These are phyloP conservation scores for Pseudomyrmex cubaensis DNA, from an alignment of 1,140 invertebrate genomes.

Conservation along the genomic window DNA sequence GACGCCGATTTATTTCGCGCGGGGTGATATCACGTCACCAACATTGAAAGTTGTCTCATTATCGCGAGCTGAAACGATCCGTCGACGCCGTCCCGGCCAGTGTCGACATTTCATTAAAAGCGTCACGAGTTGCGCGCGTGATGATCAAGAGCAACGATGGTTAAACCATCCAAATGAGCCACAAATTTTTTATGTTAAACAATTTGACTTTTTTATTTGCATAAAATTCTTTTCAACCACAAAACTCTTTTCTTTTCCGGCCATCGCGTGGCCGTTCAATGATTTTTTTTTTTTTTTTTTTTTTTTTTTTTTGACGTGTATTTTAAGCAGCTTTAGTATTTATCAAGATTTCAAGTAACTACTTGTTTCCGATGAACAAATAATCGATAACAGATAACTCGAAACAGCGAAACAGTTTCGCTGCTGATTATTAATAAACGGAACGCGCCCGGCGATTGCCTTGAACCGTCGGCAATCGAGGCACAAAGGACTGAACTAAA, in stretches of 20 bases:
- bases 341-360: too few relatives aligned
- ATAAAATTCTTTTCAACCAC: too few relatives aligned
- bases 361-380: too few relatives aligned
- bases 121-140: too few relatives aligned
- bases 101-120: slow-evolving; percentile 12
- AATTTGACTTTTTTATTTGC: background rate
- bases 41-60: slow-evolving; percentile 58
- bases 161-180: background rate
- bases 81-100: background rate
- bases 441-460: background rate
- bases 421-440: background rate
- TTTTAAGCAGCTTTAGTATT: too few relatives aligned
- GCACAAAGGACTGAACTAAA: slow-evolving; percentile 65
- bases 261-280: too few relatives aligned
- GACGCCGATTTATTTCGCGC: slow-evolving; percentile 59
- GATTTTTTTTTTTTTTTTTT: background rate
- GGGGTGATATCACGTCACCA: slow-evolving; percentile 25
- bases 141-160: background rate
- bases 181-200: background rate
- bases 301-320: background rate
- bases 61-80: slow-evolving; percentile 36
- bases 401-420: background rate
- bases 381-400: background rate
- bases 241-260: too few relatives aligned
- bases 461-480: slow-evolving; percentile 20